A percentile compares a stretch with the other conserved stretches of the same genome.
phyloP scores from a whole-genome alignment of 2,113 vertebrate species.

The Nycticorax nycticorax region DNA sequence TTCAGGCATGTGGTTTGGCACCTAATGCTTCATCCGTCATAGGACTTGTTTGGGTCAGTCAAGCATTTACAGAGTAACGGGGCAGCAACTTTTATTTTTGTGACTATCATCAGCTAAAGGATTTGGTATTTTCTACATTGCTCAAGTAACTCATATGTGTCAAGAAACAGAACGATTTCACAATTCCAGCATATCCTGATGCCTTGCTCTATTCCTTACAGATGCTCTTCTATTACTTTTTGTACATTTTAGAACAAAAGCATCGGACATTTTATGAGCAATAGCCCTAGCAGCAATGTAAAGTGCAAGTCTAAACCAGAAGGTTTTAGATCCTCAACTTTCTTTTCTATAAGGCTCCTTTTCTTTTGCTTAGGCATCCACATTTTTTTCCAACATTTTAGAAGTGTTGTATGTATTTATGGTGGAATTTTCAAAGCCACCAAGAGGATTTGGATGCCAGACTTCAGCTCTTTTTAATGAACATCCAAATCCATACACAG shows the following conservation, averaged over 20 bases:
- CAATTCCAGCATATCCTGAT: neutral
- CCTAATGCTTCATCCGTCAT: neutral
- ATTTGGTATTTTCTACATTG: neutral
- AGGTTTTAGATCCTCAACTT: neutral
- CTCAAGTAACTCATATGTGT: neutral
- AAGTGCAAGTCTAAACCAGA: neutral
- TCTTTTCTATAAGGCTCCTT: neutral
- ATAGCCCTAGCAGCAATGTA: neutral
- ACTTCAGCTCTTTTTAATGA: neutral
- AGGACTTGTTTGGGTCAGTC: neutral
- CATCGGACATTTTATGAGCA: neutral
- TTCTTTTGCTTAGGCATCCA: neutral
- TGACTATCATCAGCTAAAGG: neutral
- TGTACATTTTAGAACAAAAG: neutral
- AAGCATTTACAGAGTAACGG: neutral
- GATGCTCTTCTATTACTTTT: neutral
- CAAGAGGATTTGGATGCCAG: neutral
- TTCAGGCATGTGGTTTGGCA: neutral
- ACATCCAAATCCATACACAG: neutral
- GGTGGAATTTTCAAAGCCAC: conserved; percentile 32
- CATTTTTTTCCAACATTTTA: neutral
- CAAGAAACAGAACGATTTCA: neutral
- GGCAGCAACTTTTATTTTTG: neutral
- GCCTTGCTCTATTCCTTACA: neutral
- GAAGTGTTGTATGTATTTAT: neutral